Evolutionary conservation across 2,113 vertebrate genomes (phyloP), one percentile per base, ranked within the genome.

Genomic region (Perca flavescens): DNA sequence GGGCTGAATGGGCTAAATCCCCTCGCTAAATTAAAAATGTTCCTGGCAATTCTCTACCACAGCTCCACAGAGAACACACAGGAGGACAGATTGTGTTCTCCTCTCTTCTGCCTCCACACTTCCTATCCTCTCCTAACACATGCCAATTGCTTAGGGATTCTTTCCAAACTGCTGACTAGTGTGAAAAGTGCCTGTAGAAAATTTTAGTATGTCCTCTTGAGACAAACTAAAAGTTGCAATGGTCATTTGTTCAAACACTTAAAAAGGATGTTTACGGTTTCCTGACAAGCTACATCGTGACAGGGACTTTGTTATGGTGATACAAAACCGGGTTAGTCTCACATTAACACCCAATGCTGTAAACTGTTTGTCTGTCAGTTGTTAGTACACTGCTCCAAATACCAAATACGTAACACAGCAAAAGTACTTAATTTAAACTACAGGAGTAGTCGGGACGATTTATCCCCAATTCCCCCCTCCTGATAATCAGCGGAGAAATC

Each of bases 21-120:
- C 61, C 75, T 80, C 7, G 4, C 50, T 86, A 79, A 87, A 91
- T 86, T 71, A 15, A 74, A 11, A 83, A 54, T 69, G 63, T 82
- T 74, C 28, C 63, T 84, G 74, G 73, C 72, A 77, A n/a, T 78
- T 88, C 6, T 52, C 75, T 87, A 80, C 84, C 47, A 12, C 52
- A 57, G 54, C 75, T 86, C 78, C 67, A 64, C 76, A 72, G 89
- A 82, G 77, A 86, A 74, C 74, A 21, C 76, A 62, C 74, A 79
- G 67, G 82, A 66, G 76, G 81, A 90, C 88, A 87, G 77, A 86
- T 88, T 88, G 82, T 83, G 77, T 69, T 75, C 67, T 90, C 64
- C 66, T 86, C 82, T 74, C 68, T 71, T 84, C 85, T 84, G 74
- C 77, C 76, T 86, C 71, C 80, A 82, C 87, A 83, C 67, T 80